A percentile compares a stretch with the other conserved stretches of the same genome.
Conservation (phyloP, 1,140 invertebrate species). For the Drosophila arawakana region DNA sequence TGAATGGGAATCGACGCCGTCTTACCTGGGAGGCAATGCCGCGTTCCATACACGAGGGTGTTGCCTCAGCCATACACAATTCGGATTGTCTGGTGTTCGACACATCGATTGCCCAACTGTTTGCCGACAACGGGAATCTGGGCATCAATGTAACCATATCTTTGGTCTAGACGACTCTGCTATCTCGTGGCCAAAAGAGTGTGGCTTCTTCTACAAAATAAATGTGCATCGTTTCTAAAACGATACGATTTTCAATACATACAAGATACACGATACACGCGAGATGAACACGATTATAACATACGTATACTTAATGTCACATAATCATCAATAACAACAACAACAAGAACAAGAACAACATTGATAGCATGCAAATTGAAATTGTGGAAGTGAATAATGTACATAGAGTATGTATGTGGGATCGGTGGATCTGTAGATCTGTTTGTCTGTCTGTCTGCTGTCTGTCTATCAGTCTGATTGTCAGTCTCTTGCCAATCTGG, state of each 20-base stretch:
- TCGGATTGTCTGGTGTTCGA: constrained; percentile 99
- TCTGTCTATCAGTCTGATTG: constrained; percentile 36
- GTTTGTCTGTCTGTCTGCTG: constrained; percentile 16
- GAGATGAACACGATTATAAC: constrained; percentile 12
- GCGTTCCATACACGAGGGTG: constrained; percentile 98
- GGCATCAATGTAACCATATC: constrained; percentile 99
- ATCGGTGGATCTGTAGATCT: constrained; percentile 3
- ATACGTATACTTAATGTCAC: constrained; percentile 18
- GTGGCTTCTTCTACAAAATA: constrained; percentile 8
- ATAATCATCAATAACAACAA: neutral
- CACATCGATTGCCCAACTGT: constrained; percentile 98
- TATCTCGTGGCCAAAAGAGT: neutral
- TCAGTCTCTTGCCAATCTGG: constrained; percentile 40
- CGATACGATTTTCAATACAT: constrained; percentile 51
- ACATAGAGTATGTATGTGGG: constrained; percentile 31
- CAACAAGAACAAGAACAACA: neutral
- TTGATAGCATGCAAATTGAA: neutral
- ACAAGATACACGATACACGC: too few species aligned
- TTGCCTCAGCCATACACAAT: constrained; percentile 98
- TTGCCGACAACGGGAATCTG: constrained; percentile 99
- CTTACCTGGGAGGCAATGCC: constrained; percentile 99
- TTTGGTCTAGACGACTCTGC: constrained; percentile 87
- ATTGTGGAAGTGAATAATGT: constrained; percentile 6
- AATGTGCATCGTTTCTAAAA: constrained; percentile 64
- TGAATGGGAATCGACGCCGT: constrained; percentile 96